A percentile compares a stretch with the other conserved stretches of the same genome.
These are phyloP conservation scores for Carettochelys insculpta DNA, from an alignment of 2,113 vertebrate species.

Conservation along the genomic window DNA sequence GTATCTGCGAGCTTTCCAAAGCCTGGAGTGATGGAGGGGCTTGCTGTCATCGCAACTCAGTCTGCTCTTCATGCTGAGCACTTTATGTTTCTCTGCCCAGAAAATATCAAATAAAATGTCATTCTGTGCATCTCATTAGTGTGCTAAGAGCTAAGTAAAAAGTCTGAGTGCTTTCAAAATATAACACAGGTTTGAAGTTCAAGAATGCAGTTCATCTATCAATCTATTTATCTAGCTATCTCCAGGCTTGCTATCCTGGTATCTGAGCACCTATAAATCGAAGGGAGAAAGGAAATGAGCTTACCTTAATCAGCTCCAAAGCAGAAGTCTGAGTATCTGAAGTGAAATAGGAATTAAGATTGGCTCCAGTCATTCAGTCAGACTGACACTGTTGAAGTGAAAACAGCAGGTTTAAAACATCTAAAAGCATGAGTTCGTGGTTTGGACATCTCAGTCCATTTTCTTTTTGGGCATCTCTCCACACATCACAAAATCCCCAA, in stretches of 20 bases:
- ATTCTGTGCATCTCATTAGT: constrained; percentile 72
- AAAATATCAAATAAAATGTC: constrained; percentile 72
- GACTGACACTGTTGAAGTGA: constrained; percentile 44
- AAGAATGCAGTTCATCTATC: constrained; percentile 39
- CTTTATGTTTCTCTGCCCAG: constrained; percentile 66
- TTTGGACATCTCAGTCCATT: constrained; percentile 1
- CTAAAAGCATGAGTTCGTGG: background rate
- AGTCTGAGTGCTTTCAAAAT: constrained; percentile 67
- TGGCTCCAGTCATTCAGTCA: background rate
- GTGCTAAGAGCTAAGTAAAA: constrained; percentile 61
- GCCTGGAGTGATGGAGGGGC: constrained; percentile 55
- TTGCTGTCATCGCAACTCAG: constrained; percentile 57
- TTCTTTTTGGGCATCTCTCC: constrained; percentile 26
- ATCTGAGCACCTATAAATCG: constrained; percentile 39
- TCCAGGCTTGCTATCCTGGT: background rate
- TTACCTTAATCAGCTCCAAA: constrained; percentile 3
- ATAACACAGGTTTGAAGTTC: constrained; percentile 53
- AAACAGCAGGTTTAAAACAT: constrained; percentile 16
- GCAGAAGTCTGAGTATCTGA: constrained; percentile 16
- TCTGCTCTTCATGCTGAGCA: constrained; percentile 60
- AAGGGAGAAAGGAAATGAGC: background rate
- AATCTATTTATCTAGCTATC: constrained; percentile 18
- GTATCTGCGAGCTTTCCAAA: constrained; percentile 41
- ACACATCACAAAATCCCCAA: background rate
- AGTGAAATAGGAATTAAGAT: background rate